These are phyloP conservation scores for Kuschelorhynchus macadamiae DNA, from an alignment of 2,888 invertebrate genomes.

Conservation along the genomic window DNA sequence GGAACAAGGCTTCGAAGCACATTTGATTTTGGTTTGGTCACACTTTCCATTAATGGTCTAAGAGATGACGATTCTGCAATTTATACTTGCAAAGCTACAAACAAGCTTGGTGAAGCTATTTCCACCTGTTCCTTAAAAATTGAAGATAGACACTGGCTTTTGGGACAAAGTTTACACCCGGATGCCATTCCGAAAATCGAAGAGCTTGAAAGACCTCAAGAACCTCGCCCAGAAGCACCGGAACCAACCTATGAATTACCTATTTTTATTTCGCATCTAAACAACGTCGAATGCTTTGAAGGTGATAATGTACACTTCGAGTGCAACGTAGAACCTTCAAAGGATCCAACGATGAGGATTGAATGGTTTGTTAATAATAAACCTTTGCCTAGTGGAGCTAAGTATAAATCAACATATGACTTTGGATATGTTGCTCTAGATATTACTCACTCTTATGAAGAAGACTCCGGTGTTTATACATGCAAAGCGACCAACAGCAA, in stretches of 20 bases:
- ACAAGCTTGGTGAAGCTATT: conserved; percentile 93
- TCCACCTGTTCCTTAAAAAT: conserved; percentile 92
- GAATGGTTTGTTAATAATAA: conserved; percentile 97
- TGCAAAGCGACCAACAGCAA: conserved; percentile 91
- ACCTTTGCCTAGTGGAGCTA: conserved; percentile 88
- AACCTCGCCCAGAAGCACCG: conserved; percentile 76
- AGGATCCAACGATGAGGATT: conserved; percentile 90
- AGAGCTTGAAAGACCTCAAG: conserved; percentile 85
- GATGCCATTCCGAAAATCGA: conserved; percentile 90
- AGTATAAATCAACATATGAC: conserved; percentile 94
- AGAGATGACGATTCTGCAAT: conserved; percentile 94
- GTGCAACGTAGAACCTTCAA: conserved; percentile 92
- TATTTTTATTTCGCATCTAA: conserved; percentile 91
- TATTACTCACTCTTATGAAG: conserved; percentile 87
- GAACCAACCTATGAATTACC: conserved; percentile 88
- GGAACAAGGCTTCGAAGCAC: conserved; percentile 93
- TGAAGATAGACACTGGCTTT: conserved; percentile 89
- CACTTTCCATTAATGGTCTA: conserved; percentile 88
- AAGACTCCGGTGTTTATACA: conserved; percentile 93
- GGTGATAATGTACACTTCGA: conserved; percentile 92
- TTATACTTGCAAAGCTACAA: conserved; percentile 95
- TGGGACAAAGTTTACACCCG: conserved; percentile 90
- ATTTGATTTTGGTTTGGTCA: conserved; percentile 97
- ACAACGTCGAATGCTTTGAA: conserved; percentile 90
- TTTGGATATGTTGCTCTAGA: conserved; percentile 97